Conservation (phyloP, 2,797 vertebrate species). For the Myotis pilosus region DNA sequence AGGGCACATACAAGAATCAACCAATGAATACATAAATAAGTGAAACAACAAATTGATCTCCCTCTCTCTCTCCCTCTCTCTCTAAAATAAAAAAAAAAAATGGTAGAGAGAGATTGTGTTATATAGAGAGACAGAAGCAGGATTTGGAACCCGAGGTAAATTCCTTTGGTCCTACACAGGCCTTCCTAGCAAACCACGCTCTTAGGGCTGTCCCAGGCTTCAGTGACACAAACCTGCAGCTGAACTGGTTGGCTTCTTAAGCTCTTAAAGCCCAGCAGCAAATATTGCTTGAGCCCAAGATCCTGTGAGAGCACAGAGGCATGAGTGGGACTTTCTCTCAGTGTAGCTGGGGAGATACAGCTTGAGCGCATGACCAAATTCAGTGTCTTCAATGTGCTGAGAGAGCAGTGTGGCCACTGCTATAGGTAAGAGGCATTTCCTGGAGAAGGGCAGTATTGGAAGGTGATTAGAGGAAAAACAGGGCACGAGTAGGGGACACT, state of each 20-base stretch:
- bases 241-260: neutral
- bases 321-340: neutral
- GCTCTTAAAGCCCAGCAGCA: neutral
- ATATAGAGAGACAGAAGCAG: neutral
- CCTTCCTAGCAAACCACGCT: neutral
- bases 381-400: neutral
- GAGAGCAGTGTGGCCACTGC: neutral
- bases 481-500: neutral
- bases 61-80: neutral
- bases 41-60: neutral
- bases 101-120: neutral
- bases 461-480: neutral
- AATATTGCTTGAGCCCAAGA: neutral
- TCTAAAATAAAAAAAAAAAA: neutral
- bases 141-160: neutral
- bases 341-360: neutral
- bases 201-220: neutral
- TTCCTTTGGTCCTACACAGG: neutral
- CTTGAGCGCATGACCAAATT: neutral
- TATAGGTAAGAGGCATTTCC: neutral
- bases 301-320: neutral
- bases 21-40: neutral
- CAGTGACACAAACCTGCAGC: neutral
- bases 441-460: neutral
- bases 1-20: neutral